Evolutionary conservation across 2,113 vertebrate genomes (phyloP), one percentile per base, ranked within the genome.

Genomic region (Xenotilapia caudafasciata): DNA sequence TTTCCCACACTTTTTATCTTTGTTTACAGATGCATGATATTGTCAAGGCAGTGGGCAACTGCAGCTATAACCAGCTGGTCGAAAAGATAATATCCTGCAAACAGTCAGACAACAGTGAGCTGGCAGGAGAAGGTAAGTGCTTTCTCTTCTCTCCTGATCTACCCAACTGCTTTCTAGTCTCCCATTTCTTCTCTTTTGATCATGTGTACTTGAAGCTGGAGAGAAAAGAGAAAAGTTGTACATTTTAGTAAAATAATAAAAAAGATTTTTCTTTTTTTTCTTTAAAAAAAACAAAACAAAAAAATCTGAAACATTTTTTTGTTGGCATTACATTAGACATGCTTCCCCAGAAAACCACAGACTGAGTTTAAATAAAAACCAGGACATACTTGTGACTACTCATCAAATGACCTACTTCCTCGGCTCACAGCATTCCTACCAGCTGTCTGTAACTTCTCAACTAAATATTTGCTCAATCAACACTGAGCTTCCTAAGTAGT

Each of bases 51-150:
- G 98, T 99, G 93, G 98, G 98, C 89, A 98, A 98, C 96, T 99
- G 98, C 97, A 99, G 99, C 96, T 99, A 99, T 94, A 99, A 99
- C 96, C 98, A 99, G 93, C 96, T 99, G 88, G 99, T 99, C 80
- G 99, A 99, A 97, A 99, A 99, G 96, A 99, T 99, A 5, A 99
- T 99, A 95, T 98, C 96, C 86, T 99, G 97, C 95, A 99, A 99
- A 92, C 98, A 99, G 94, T 99, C 98, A 2, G 98, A 98, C 90
- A 98, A 95, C 95, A 99, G 98, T 75, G 97, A 98, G 93, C 96
- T 98, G 92, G 97, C 98, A 93, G 98, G 98, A 79, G 98, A 99
- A 98, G 99, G 99, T 99, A 91, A 92, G 97, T 93, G 38, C 35
- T 80, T 11, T 68, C 70, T 83, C 65, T 9, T 23, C 55, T 31